Conservation (phyloP, 1,140 invertebrate species). For the Archivesica marissinica region DNA sequence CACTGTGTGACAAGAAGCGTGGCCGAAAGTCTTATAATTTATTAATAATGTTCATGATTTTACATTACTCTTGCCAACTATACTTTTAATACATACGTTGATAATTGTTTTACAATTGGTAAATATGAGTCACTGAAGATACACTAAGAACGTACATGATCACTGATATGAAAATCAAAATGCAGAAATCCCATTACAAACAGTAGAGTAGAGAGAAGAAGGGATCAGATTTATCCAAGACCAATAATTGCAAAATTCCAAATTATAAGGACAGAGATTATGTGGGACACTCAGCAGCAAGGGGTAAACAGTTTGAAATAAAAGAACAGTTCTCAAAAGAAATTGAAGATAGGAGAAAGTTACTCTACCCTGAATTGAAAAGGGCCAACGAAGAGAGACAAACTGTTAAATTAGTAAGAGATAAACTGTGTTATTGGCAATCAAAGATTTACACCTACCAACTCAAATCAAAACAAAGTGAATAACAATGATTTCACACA, state of each 20-base stretch:
- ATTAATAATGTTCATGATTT: too few species aligned
- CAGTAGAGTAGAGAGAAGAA: too few species aligned
- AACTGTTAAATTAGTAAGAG: neutral
- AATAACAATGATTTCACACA: neutral
- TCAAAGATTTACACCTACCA: neutral
- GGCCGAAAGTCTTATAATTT: too few species aligned
- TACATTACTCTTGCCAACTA: too few species aligned
- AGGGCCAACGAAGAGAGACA: neutral
- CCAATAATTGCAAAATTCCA: neutral
- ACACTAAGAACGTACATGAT: too few species aligned
- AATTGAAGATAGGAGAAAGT: neutral
- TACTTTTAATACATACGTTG: too few species aligned
- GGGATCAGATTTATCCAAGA: too few species aligned
- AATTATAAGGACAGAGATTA: neutral
- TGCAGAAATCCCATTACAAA: too few species aligned
- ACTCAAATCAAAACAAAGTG: neutral
- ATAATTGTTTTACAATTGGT: too few species aligned
- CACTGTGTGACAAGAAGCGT: too few species aligned
- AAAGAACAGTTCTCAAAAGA: neutral
- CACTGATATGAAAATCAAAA: too few species aligned
- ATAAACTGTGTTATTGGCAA: neutral
- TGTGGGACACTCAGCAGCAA: neutral
- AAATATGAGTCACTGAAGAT: too few species aligned
- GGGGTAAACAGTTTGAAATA: neutral
- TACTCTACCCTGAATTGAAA: neutral